Conservation (phyloP, 2,797 vertebrate species). For the Cichlasoma orientale region DNA sequence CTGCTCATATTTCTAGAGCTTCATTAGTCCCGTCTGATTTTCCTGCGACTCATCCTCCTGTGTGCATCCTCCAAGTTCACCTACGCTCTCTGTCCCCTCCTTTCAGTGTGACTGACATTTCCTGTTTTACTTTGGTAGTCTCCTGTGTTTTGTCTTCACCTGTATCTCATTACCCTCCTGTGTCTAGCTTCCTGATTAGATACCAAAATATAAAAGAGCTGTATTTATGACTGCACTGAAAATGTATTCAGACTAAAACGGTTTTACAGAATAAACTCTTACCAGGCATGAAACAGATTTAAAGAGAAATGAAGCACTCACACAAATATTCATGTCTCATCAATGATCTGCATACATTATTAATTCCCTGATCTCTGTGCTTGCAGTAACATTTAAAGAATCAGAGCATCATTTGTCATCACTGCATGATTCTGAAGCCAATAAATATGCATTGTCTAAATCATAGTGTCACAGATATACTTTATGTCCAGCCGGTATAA, state of each 20-base stretch:
- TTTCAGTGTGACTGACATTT: not conserved
- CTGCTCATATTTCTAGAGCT: not conserved
- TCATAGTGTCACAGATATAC: not conserved
- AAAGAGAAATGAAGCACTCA: not conserved
- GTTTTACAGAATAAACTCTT: not conserved
- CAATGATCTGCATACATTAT: not conserved
- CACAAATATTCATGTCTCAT: accelerated
- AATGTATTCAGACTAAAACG: not conserved
- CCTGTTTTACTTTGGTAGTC: not conserved
- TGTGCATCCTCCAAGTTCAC: not conserved
- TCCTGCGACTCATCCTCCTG: not conserved
- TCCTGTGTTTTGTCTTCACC: not conserved
- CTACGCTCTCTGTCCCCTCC: not conserved
- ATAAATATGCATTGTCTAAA: no score
- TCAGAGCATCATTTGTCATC: not conserved
- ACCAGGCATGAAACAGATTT: not conserved
- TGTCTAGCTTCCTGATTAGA: not conserved
- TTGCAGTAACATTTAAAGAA: not conserved
- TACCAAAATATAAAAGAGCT: no score
- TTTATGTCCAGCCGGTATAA: not conserved
- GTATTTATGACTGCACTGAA: not conserved
- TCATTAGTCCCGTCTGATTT: accelerated
- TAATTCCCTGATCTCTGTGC: accelerated
- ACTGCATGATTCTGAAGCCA: no score
- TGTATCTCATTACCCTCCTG: not conserved